Evolutionary conservation across 2,113 vertebrate genomes (phyloP).

Genomic region (Thymallus thymallus): DNA sequence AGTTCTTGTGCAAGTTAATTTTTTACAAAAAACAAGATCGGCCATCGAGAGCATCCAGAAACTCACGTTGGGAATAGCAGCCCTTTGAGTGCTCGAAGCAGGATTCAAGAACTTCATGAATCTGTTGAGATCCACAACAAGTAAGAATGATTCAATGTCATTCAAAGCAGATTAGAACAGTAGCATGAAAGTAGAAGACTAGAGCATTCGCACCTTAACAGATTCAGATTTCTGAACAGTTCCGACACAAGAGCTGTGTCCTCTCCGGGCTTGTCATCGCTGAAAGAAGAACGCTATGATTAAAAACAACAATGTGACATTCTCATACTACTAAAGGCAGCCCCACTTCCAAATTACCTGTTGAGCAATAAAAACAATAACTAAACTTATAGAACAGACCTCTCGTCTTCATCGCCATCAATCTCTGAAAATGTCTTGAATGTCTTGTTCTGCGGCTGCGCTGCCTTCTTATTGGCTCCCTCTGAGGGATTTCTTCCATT

Average conservation of each 20-base stretch:
- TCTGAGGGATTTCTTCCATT: background rate
- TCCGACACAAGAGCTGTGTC: constrained; percentile 50
- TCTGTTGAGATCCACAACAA: constrained; percentile 31
- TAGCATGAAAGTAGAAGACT: background rate
- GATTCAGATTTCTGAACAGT: constrained; percentile 37
- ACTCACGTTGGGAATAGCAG: constrained; percentile 44
- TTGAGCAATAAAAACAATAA: background rate
- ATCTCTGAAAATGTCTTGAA: background rate
- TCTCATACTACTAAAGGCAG: background rate
- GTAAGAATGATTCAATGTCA: background rate
- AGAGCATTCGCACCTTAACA: constrained; percentile 50
- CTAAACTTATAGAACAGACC: too few relatives aligned
- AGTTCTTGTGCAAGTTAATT: background rate
- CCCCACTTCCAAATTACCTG: background rate
- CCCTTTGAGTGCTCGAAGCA: constrained; percentile 6
- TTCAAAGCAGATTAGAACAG: background rate
- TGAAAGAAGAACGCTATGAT: background rate
- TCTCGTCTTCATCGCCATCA: too few relatives aligned
- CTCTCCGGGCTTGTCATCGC: constrained; percentile 22
- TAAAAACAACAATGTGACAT: background rate
- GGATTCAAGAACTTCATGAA: constrained; percentile 57
- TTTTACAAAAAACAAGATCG: background rate
- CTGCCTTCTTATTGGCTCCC: background rate
- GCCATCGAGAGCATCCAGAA: background rate
- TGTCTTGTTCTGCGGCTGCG: background rate